These are phyloP conservation scores for Pristionchus japonicus DNA, from an alignment of 2,888 invertebrate genomes.

Conservation along the genomic window DNA sequence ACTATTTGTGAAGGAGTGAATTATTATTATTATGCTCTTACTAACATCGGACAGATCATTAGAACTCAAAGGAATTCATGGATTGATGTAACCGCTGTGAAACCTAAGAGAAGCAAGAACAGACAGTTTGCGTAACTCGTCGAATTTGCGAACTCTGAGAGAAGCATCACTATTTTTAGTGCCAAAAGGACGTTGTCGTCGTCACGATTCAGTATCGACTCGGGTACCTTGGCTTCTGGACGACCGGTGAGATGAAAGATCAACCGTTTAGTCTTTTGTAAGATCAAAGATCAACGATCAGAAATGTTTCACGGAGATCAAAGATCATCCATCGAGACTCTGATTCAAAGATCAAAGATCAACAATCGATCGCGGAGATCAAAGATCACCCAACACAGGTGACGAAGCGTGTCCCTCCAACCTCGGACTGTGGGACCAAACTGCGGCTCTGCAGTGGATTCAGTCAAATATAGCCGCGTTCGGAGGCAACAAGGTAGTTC, in stretches of 20 bases:
- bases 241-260: conserved; percentile 50
- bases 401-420: conserved; percentile 58
- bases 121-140: not conserved
- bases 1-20: too few species aligned
- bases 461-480: conserved; percentile 10
- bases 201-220: conserved; percentile 64
- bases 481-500: conserved; percentile 33
- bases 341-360: too few species aligned
- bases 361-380: too few species aligned
- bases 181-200: conserved; percentile 58
- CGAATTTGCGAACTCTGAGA: not conserved
- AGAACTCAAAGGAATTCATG: too few species aligned
- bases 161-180: not conserved
- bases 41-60: too few species aligned
- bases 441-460: conserved; percentile 58
- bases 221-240: conserved; percentile 61
- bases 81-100: too few species aligned
- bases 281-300: not conserved
- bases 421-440: conserved; percentile 58
- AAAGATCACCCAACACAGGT: not conserved
- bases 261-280: not conserved
- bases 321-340: too few species aligned
- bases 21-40: too few species aligned
- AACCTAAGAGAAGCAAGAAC: too few species aligned
- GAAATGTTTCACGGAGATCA: too few species aligned